Percentiles rank a stretch among this genome's conserved stretches.
Conservation (phyloP, 2,113 vertebrate genomes). For the Barnardius zonarius region DNA sequence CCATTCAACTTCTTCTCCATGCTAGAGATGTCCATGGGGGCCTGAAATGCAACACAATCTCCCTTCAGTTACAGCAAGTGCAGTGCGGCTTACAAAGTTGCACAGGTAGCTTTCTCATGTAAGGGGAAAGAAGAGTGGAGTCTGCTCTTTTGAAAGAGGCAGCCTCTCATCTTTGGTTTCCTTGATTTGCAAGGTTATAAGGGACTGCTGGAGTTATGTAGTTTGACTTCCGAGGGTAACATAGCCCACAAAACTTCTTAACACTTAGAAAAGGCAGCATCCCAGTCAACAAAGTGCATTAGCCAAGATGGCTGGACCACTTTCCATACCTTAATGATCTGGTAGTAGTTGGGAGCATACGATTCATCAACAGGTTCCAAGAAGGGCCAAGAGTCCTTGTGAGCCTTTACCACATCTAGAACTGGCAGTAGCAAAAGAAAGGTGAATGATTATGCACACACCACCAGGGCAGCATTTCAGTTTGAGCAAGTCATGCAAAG, state of each 20-base stretch:
- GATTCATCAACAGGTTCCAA: conserved; percentile 97
- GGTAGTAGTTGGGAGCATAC: conserved; percentile 83
- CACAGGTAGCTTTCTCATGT: not conserved
- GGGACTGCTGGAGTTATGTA: not conserved
- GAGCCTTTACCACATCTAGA: conserved; percentile 90
- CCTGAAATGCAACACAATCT: conserved; percentile 70
- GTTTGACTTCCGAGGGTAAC: not conserved
- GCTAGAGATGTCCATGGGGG: conserved; percentile 96
- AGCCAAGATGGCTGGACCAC: not conserved
- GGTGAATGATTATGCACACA: not conserved
- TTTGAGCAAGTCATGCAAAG: not conserved
- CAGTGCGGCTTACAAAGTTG: not conserved
- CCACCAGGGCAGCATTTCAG: not conserved
- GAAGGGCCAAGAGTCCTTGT: conserved; percentile 98
- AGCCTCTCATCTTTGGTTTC: not conserved
- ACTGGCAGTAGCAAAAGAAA: conserved; percentile 73
- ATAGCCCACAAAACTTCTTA: not conserved
- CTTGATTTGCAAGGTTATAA: not conserved
- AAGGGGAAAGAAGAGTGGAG: not conserved
- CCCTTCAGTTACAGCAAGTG: not conserved
- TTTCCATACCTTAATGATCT: conserved; percentile 89
- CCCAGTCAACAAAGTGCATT: not conserved
- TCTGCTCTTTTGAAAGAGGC: not conserved
- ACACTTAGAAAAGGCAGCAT: not conserved
- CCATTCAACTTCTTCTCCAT: conserved; percentile 94